Conservation (phyloP, 2,113 vertebrate genomes). For the Catharus minimus region DNA sequence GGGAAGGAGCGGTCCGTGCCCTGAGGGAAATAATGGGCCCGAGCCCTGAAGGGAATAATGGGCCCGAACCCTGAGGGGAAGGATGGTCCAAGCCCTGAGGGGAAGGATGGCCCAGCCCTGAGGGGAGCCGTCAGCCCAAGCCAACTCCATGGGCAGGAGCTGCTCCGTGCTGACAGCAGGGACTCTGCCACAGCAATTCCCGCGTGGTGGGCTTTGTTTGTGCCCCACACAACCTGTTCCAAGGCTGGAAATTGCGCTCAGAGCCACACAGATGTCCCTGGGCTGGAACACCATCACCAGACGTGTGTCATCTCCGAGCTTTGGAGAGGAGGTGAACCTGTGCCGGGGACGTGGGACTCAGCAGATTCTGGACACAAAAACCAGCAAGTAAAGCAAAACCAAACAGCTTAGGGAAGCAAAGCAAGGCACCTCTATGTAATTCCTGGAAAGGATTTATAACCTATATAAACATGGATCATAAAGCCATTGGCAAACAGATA, state of each 20-base stretch:
- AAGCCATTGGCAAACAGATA: conserved; percentile 71
- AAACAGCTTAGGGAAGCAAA: conserved; percentile 67
- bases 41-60: too few relatives aligned
- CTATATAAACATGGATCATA: conserved; percentile 66
- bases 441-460: conserved; percentile 68
- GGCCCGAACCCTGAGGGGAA: too few relatives aligned
- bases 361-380: conserved; percentile 36
- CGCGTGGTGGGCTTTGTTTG: background rate
- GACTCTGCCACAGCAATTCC: background rate
- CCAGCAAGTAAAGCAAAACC: conserved; percentile 56
- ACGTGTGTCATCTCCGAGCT: background rate
- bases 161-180: accelerated
- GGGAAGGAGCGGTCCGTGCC: too few relatives aligned
- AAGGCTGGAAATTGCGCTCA: background rate
- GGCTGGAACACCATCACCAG: accelerated
- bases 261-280: background rate
- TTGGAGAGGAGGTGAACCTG: background rate
- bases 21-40: too few relatives aligned
- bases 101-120: accelerated
- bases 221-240: background rate
- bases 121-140: accelerated
- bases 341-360: background rate
- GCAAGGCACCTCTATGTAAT: conserved; percentile 11
- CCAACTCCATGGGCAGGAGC: accelerated
- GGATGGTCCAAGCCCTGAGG: accelerated